Evolutionary conservation across 2,797 vertebrate genomes (phyloP), one percentile per base, ranked within the genome.

Genomic region (Catostomus latipinnis): DNA sequence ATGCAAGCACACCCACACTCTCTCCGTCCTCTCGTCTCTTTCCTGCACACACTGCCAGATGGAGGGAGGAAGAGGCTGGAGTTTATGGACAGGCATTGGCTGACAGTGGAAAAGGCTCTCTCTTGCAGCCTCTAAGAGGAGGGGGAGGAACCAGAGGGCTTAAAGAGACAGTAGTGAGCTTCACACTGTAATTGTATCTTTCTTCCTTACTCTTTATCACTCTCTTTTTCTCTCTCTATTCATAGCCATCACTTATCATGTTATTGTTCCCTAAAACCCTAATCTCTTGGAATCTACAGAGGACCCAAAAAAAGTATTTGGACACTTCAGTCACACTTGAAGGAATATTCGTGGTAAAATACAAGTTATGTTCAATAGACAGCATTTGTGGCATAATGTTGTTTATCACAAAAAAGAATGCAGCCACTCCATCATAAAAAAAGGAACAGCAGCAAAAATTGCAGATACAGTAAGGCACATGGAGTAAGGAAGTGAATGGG

Each of bases 11-110:
- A 62, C 62, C 46, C 34, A 34, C 4, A 8, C 52, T 45, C 56
- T 56, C 78, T 76, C 74, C 11, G 58, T 85, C 81, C 86, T 80
- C 74, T 61, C 66, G 68, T 81, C 74, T 75, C 71, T 78, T 81
- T 81, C 63, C 90, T 92, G 92, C 90, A 58, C 90, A 88, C 90
- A 93, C 92, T 93, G 92, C 87, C 88, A 89, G 92, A 92, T 93
- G 91, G 90, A 92, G 91, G 89, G 90, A 91, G 92, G 92, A 92
- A 93, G 94, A 93, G 93, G 92, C 92, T 91, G 92, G 92, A 94
- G 93, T 94, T 94, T 93, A 94, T 93, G 86, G 89, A 89, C 90
- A 90, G 90, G 91, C 92, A 93, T 92, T 84, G 91, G 91, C 90
- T 93, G 88, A 91, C 92, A 88, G 90, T 91, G 93, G 90, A 83